Conservation (phyloP, 2,888 invertebrate genomes). For the Hyppa rectilinea region DNA sequence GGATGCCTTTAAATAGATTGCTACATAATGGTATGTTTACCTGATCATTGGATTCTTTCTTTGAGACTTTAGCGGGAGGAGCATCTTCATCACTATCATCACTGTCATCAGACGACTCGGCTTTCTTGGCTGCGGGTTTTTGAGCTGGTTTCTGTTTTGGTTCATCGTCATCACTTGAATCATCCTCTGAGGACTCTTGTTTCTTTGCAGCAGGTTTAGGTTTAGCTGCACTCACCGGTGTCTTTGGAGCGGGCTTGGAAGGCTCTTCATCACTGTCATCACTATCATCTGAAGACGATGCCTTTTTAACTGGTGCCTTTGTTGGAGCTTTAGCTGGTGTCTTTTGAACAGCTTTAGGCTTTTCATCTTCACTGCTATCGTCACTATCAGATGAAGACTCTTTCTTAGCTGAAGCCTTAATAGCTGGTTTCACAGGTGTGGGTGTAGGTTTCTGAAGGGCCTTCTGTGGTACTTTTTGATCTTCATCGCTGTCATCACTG, state of each 20-base stretch:
- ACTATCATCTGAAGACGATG: constrained; percentile 81
- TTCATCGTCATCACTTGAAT: constrained; percentile 73
- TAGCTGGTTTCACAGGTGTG: constrained; percentile 69
- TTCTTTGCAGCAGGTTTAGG: constrained; percentile 60
- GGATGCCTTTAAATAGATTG: not conserved
- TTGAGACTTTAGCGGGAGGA: constrained; percentile 74
- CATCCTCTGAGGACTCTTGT: constrained; percentile 67
- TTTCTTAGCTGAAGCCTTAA: constrained; percentile 64
- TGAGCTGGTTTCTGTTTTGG: constrained; percentile 65
- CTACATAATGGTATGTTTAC: constrained; percentile 64
- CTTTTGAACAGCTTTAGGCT: constrained; percentile 62
- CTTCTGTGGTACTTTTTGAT: constrained; percentile 61
- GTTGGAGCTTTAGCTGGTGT: constrained; percentile 62
- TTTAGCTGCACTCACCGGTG: constrained; percentile 64
- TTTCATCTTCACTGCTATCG: constrained; percentile 80
- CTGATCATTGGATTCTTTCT: constrained; percentile 69
- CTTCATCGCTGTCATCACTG: constrained; percentile 77
- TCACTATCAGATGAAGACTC: constrained; percentile 75
- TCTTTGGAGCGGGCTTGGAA: constrained; percentile 69
- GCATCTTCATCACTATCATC: constrained; percentile 74
- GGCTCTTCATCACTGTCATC: constrained; percentile 82
- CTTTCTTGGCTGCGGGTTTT: constrained; percentile 72
- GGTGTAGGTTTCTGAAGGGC: constrained; percentile 62
- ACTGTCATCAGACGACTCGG: constrained; percentile 74
- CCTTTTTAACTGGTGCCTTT: constrained; percentile 66